Base-by-base conservation (phyloP, 2,113 vertebrate genomes). In the Notechis scutatus region DNA sequence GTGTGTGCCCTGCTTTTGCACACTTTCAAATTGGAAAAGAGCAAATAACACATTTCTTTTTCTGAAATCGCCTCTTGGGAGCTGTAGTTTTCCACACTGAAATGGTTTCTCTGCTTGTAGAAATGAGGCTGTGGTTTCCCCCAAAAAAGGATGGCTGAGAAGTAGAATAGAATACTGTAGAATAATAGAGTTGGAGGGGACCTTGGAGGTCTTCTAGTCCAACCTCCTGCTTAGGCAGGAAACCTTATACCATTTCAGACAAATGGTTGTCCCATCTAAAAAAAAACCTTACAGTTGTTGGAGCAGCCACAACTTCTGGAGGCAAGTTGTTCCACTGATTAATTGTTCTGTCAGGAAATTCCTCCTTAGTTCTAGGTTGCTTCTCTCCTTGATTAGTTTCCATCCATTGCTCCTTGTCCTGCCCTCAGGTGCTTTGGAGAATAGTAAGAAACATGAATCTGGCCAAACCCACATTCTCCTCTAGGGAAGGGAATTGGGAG, bases 1-100 rank as follows among this genome's bases (percentile, higher is more conserved):
- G 21, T n/a, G 2, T 52, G 59, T 74, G 54, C 95, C 94, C 95
- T 97, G 94, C 93, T 95, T 97, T 97, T 96, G 96, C 91, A 97
- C 94, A 97, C 96, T 96, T 97, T 95, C 94, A 90, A 39, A 59
- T 23, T 56, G 45, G 69, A 52, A 61, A 85, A 61, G 93, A 95
- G 91, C 55, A 0, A 64, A 85, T 6, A 23, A 85, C 42, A 21
- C 92, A 92, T 85, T 59, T 21, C 87, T 88, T 91, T 57, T 39
- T 23, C 50, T 85, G 54, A 26, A 57, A 94, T 39, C 42, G 52
- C 92, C 11, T 81, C 34, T 81, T 81, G 69, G 18, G 15, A 81
- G 69, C 69, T 74, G 69, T 74, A 74, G 69, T 81, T 81, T 81
- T 81, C 34, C 69, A 81, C 34, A 20, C 18, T 39, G 21, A 39